Evolutionary conservation across 2,888 invertebrate species (phyloP).

Genomic region (Dryadula phaetusa): DNA sequence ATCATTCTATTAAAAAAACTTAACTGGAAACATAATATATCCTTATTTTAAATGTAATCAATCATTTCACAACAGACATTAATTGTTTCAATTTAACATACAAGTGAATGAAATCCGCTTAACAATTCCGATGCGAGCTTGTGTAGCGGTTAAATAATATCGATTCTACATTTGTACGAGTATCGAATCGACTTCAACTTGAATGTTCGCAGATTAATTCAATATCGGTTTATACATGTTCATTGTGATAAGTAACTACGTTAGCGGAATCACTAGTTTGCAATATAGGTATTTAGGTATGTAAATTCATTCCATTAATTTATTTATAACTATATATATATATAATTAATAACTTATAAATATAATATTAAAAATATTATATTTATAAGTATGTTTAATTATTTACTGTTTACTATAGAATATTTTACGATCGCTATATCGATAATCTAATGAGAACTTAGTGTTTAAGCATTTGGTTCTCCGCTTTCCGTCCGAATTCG

Average conservation of each 20-base stretch:
- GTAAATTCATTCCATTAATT: no score
- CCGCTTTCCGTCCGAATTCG: no score
- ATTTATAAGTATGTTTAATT: no score
- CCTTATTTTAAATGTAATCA: background rate
- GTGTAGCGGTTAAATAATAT: conserved; percentile 32
- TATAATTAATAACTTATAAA: no score
- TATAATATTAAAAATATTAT: no score
- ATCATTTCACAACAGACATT: background rate
- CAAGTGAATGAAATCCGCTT: conserved; percentile 32
- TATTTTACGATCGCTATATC: no score
- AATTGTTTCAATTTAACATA: conserved; percentile 22
- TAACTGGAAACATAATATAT: background rate
- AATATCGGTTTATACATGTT: conserved; percentile 6
- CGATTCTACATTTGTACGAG: conserved; percentile 29
- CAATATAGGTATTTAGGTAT: background rate
- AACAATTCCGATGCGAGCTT: conserved; percentile 28
- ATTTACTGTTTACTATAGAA: no score
- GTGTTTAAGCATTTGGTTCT: no score
- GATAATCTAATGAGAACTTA: no score
- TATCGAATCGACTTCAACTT: conserved; percentile 12
- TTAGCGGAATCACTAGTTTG: background rate
- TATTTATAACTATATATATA: no score
- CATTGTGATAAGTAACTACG: background rate
- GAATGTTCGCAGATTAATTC: conserved; percentile 26
- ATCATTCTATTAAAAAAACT: no score